Conservation (phyloP, 2,113 vertebrate species). For the Myodes glareolus region DNA sequence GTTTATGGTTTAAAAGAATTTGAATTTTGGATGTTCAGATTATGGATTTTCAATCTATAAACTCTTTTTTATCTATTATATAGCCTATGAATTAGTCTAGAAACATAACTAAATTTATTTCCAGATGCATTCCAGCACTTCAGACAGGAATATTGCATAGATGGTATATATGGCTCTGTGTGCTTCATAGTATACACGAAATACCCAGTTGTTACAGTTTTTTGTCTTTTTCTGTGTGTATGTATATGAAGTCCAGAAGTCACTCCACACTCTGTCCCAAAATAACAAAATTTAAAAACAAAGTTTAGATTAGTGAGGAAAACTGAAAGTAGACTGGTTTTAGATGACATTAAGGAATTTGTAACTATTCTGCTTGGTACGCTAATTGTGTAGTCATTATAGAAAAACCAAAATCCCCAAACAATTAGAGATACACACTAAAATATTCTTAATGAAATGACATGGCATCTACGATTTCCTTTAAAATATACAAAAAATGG, state of each 20-base stretch:
- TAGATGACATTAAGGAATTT: background rate
- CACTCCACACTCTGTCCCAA: background rate
- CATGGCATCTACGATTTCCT: background rate
- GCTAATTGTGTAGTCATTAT: background rate
- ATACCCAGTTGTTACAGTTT: background rate
- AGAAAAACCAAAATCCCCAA: background rate
- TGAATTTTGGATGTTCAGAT: background rate
- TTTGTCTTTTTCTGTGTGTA: background rate
- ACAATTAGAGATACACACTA: slow-evolving; percentile 21
- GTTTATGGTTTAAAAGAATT: background rate
- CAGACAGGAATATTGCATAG: background rate
- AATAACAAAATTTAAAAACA: background rate
- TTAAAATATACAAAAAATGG: background rate
- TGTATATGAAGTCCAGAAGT: background rate
- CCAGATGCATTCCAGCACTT: background rate
- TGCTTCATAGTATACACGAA: background rate
- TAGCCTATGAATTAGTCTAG: background rate
- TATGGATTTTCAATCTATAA: background rate
- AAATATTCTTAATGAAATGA: slow-evolving; percentile 7
- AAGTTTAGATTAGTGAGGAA: background rate
- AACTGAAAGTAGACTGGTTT: background rate
- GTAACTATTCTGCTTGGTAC: background rate
- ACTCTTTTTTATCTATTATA: background rate
- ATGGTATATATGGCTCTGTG: background rate
- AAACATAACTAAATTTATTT: background rate